Conservation (phyloP, 2,888 invertebrate genomes). For the Eupeodes latifasciatus region DNA sequence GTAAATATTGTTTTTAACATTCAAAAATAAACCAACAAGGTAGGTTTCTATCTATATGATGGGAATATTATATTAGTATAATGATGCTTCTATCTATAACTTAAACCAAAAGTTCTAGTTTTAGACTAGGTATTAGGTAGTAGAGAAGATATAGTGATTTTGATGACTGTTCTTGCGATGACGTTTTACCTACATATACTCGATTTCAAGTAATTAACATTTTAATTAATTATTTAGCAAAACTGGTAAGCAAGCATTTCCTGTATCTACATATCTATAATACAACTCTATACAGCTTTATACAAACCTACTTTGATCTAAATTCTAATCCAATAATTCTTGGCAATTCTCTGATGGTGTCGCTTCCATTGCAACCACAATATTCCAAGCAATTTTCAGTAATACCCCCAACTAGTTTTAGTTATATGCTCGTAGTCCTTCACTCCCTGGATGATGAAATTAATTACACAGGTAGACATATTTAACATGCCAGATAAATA, state of each 20-base stretch:
- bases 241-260: slow-evolving; percentile 54
- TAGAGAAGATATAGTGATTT: no score
- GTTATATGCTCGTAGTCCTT: no score
- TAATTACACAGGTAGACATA: slow-evolving; percentile 76
- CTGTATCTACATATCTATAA: neutral
- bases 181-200: slow-evolving; percentile 33
- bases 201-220: slow-evolving; percentile 71
- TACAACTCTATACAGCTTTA: slow-evolving; percentile 25
- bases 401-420: neutral
- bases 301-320: slow-evolving; percentile 68
- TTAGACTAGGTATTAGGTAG: no score
- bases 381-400: neutral
- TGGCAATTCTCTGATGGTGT: slow-evolving; percentile 46
- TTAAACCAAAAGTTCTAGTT: no score
- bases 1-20: slow-evolving; percentile 35
- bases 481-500: slow-evolving; percentile 64
- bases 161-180: slow-evolving; percentile 5
- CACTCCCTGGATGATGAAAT: slow-evolving; percentile 59
- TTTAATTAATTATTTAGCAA: slow-evolving; percentile 74
- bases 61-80: neutral
- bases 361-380: slow-evolving; percentile 30
- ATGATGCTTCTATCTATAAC: no score
- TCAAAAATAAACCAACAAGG: neutral
- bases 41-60: neutral
- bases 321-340: slow-evolving; percentile 74